A percentile compares a stretch with the other conserved stretches of the same genome.
Evolutionary conservation across 1,140 invertebrate species (phyloP).

Genomic region (Eumaeus atala): DNA sequence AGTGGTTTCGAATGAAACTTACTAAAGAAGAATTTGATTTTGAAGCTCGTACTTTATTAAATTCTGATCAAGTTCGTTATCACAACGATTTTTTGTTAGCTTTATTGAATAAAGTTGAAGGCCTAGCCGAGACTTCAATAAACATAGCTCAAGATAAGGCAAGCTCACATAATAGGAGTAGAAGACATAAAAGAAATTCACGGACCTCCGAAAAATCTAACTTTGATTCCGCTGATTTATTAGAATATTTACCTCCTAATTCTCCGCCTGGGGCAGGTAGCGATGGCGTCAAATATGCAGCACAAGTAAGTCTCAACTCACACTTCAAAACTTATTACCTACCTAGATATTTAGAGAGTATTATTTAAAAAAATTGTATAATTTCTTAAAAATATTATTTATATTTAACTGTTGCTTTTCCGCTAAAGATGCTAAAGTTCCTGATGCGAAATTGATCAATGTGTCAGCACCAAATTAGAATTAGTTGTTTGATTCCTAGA

Average conservation of each 20-base stretch:
- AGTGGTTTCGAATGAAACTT: slow-evolving; percentile 83
- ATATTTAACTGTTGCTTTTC: too few relatives aligned
- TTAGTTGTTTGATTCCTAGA: too few relatives aligned
- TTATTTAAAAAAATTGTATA: too few relatives aligned
- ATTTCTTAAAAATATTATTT: too few relatives aligned
- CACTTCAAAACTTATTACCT: too few relatives aligned
- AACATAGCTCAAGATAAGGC: slow-evolving; percentile 70
- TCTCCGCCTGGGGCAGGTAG: slow-evolving; percentile 60
- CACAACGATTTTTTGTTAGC: slow-evolving; percentile 90
- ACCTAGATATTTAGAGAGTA: too few relatives aligned
- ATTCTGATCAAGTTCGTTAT: slow-evolving; percentile 81
- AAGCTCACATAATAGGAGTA: slow-evolving; percentile 69
- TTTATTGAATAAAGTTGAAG: slow-evolving; percentile 83
- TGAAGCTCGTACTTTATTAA: slow-evolving; percentile 82
- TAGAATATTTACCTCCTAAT: slow-evolving; percentile 70
- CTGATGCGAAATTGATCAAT: too few relatives aligned
- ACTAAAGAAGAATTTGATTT: slow-evolving; percentile 88
- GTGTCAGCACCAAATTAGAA: too few relatives aligned
- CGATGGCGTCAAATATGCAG: slow-evolving; percentile 59
- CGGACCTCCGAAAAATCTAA: slow-evolving; percentile 76
- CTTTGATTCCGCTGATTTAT: slow-evolving; percentile 64
- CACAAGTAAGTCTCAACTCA: slow-evolving; percentile 37
- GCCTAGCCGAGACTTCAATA: slow-evolving; percentile 75
- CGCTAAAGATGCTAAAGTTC: too few relatives aligned
- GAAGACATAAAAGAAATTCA: slow-evolving; percentile 76